Base-by-base conservation (phyloP, 1,140 invertebrate genomes). In the Euura saliciscinereae region DNA sequence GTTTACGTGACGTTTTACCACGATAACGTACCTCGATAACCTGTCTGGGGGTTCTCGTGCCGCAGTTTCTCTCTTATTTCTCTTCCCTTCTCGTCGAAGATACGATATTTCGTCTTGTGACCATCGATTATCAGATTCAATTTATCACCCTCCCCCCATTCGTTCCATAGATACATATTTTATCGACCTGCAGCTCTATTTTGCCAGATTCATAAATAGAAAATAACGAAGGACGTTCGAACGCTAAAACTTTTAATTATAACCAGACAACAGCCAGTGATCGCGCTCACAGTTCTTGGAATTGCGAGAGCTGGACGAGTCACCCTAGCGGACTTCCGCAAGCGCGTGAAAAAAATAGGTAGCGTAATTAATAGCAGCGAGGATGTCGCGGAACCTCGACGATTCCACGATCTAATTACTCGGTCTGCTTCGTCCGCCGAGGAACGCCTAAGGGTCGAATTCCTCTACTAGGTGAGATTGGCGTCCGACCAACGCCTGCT, bases 391-490 rank as follows among this genome's bases (percentile, higher is more conserved):
- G 51, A n/a, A 59, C 51, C 51, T 59, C 51, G 8, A 6, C 51
- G 51, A 59, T 59, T 59, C 51, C 51, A 59, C 51, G 51, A 59
- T 59, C 51, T 59, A 59, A 59, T 59, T 59, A 59, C 51, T 59
- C 51, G 51, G 51, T 59, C 51, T 59, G 51, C 51, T 59, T 59
- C 51, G 51, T 59, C 13, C 51, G 51, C 51, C 2, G 51, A 28
- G 51, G 51, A 28, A 59, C 5, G 51, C 51, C 51, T n/a, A n/a
- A 59, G 51, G 51, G 51, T 59, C 51, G 51, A 6, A 59, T 59
- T 59, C 51, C 51, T 59, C 51, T 59, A 3, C 51, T 59, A 59
- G 3, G 51, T 59, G 51, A 59, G 51, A 59, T 59, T 59, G 51
- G 51, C 51, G 51, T 59, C 51, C 51, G 51, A 59, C 51, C 51